Evolutionary conservation across 2,888 invertebrate genomes (phyloP).

Genomic region (Invenusta paracnida): DNA sequence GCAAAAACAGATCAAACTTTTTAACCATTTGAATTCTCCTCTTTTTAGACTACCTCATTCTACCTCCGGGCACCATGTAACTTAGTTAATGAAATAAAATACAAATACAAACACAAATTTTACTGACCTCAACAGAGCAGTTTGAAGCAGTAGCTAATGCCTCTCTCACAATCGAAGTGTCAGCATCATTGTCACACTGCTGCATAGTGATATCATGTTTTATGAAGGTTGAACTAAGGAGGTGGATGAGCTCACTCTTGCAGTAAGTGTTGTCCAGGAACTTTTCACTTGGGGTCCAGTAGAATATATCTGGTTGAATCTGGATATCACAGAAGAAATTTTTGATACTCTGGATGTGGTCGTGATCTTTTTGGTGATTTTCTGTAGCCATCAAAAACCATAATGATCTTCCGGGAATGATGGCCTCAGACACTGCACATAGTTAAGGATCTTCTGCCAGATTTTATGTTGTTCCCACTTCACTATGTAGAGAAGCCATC

Average conservation of each 20-base stretch:
- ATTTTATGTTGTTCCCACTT: not conserved
- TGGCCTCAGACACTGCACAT: not conserved
- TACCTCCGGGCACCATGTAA: not conserved
- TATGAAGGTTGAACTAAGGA: not conserved
- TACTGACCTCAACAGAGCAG: not conserved
- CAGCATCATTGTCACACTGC: not conserved
- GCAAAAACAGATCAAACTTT: not conserved
- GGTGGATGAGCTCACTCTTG: not conserved
- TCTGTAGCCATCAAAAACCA: not conserved
- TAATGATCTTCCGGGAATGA: not conserved
- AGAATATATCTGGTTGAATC: not conserved
- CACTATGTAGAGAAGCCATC: not conserved
- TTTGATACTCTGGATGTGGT: not conserved
- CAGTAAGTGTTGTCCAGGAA: not conserved
- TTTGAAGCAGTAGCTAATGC: not conserved
- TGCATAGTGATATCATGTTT: not conserved
- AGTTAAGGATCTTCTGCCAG: not conserved
- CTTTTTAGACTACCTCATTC: not conserved
- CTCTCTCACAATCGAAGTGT: not conserved
- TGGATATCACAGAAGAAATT: not conserved
- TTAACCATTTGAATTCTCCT: not conserved
- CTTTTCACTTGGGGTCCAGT: not conserved
- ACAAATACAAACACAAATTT: not conserved
- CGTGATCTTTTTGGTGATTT: not conserved
- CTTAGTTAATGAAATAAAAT: not conserved